These are phyloP conservation scores for Agrotis clavis DNA, from an alignment of 2,888 invertebrate genomes.

Conservation along the genomic window DNA sequence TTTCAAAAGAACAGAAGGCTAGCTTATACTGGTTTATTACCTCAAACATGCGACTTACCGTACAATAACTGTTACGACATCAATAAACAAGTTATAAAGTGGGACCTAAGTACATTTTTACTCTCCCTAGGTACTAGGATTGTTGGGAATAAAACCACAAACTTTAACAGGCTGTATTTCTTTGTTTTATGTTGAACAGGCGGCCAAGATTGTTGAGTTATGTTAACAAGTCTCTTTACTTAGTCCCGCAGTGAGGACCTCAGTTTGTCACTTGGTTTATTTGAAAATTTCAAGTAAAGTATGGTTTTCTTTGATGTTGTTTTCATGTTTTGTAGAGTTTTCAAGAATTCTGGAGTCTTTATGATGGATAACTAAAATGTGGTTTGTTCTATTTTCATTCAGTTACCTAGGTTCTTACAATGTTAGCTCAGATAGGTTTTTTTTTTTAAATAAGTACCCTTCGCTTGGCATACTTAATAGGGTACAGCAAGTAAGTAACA, in stretches of 20 bases:
- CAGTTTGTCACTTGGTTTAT: slow-evolving; percentile 37
- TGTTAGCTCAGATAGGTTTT: not conserved
- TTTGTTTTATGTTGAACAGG: slow-evolving; percentile 48
- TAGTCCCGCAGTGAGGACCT: slow-evolving; percentile 42
- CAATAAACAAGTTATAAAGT: slow-evolving; percentile 21
- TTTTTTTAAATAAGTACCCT: not conserved
- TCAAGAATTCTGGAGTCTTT: not conserved
- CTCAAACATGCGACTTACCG: not conserved
- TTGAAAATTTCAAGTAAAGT: slow-evolving; percentile 29
- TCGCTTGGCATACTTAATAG: not conserved
- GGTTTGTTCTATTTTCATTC: not conserved
- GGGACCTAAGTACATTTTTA: slow-evolving; percentile 27
- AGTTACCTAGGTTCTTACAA: too few species aligned
- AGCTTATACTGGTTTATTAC: not conserved
- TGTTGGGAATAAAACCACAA: slow-evolving; percentile 37
- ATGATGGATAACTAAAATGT: not conserved
- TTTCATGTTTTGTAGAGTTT: slow-evolving; percentile 13
- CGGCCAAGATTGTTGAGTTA: slow-evolving; percentile 61
- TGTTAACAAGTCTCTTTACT: slow-evolving; percentile 70
- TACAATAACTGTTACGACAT: slow-evolving; percentile 1
- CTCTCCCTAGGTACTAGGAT: slow-evolving; percentile 8
- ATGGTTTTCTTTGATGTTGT: slow-evolving; percentile 27
- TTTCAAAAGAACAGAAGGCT: not conserved
- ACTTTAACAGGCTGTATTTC: slow-evolving; percentile 61
- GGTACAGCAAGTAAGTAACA: not conserved